Evolutionary conservation across 2,113 vertebrate species (phyloP), one percentile per base, ranked within the genome.

Genomic region (Lontra canadensis): DNA sequence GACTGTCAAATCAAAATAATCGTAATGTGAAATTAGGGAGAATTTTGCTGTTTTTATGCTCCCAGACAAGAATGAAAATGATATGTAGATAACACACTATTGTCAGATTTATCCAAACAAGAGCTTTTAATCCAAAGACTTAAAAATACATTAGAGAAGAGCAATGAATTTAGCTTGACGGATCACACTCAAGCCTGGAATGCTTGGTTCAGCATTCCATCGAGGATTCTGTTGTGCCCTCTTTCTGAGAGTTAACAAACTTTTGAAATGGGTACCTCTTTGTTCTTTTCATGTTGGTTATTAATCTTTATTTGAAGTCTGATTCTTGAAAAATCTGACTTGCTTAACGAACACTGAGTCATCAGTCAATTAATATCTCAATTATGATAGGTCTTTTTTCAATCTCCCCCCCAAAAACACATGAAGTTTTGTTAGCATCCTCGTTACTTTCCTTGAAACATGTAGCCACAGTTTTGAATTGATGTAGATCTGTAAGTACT

Each of bases 91-190:
- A 95, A 98, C 93, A 97, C 84, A 93, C 61, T 76, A 98, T 7
- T 98, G 96, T 97, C 83, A 97, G 93, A 97, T 95, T 98, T 97
- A 96, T 95, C 95, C 97, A 95, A 98, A 97, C 73, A 97, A 97
- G 91, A 98, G 94, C 74, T 98, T 98, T 98, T 98, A 95, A 95
- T 93, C 71, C 81, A 88, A 67, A 81, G 71, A 59, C n/a, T 94
- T 97, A 95, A 88, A 79, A 97, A 86, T 34, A 97, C 78, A 97
- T 90, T 96, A 96, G 73, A 95, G 83, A 95, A 97, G 3, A 17
- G 29, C n/a, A 63, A 94, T 39, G 95, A 92, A 97, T 95, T 97
- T 88, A 96, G 69, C 67, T 80, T 80, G 39, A 69, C 89, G 57
- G 87, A 97, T 91, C 59, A 78, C 0, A 65, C 55, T 74, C 74